Evolutionary conservation across 2,888 invertebrate species (phyloP).

Genomic region (Spialia ferax): DNA sequence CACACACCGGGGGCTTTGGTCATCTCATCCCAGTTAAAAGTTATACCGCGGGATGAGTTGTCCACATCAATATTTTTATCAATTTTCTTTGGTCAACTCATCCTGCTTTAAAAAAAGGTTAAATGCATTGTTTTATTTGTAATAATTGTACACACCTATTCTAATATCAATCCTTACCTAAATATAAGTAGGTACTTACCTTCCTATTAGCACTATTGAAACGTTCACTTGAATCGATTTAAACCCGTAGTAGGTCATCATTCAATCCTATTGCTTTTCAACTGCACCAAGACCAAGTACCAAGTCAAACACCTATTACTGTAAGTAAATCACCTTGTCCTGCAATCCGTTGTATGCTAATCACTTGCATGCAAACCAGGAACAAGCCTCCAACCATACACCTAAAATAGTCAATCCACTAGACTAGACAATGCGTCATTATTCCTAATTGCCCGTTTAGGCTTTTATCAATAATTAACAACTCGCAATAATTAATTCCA

Average conservation of each 20-base stretch:
- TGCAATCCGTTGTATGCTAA: slow-evolving; percentile 1
- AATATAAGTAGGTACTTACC: too few species aligned
- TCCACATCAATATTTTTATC: too few species aligned
- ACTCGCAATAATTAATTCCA: neutral
- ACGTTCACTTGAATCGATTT: neutral
- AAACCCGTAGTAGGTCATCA: neutral
- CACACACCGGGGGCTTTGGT: too few species aligned
- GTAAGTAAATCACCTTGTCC: slow-evolving; percentile 2
- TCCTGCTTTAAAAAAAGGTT: too few species aligned
- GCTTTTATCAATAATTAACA: slow-evolving; percentile 8
- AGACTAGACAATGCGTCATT: neutral
- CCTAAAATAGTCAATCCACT: neutral
- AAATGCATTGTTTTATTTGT: too few species aligned
- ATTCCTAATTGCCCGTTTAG: neutral
- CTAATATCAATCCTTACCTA: too few species aligned
- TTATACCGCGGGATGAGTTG: too few species aligned
- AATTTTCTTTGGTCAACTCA: too few species aligned
- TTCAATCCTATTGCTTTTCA: slow-evolving; percentile 4
- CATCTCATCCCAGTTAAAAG: too few species aligned
- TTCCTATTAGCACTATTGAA: too few species aligned
- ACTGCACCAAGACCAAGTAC: too few species aligned
- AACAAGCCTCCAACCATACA: neutral
- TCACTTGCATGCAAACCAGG: slow-evolving; percentile 1
- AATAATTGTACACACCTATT: too few species aligned
- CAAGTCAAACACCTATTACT: neutral